These are phyloP conservation scores for Recurvirostra avosetta DNA, from an alignment of 2,113 vertebrate genomes.

Conservation along the genomic window DNA sequence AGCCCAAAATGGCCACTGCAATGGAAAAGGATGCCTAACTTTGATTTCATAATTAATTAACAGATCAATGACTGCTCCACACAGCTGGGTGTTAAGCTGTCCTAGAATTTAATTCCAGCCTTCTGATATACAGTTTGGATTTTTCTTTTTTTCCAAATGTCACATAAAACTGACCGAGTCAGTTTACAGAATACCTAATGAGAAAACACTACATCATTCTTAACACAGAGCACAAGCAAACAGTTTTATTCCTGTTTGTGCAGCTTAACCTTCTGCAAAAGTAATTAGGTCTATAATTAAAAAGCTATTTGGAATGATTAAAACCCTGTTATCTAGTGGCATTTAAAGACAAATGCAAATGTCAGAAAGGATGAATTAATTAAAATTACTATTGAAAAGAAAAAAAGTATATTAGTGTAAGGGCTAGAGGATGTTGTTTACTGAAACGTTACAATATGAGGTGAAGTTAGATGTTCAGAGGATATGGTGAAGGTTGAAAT, in stretches of 20 bases:
- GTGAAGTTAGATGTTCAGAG: constrained; percentile 21
- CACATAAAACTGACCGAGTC: constrained; percentile 62
- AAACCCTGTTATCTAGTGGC: constrained; percentile 77
- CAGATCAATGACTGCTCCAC: constrained; percentile 35
- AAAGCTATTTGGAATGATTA: constrained; percentile 82
- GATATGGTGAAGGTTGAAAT: constrained; percentile 18
- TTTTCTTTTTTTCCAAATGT: constrained; percentile 24
- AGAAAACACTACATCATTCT: constrained; percentile 65
- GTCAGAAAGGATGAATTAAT: constrained; percentile 79
- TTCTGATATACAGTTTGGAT: constrained; percentile 10
- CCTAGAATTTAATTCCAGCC: constrained; percentile 32
- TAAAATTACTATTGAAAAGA: constrained; percentile 73
- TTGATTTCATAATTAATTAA: constrained; percentile 56
- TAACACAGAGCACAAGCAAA: constrained; percentile 70
- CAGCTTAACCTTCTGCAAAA: constrained; percentile 79
- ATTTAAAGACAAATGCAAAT: constrained; percentile 84
- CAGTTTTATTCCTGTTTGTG: constrained; percentile 76
- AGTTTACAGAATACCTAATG: constrained; percentile 67
- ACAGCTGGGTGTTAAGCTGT: constrained; percentile 37
- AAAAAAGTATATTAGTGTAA: constrained; percentile 57
- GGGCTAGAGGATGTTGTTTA: constrained; percentile 56
- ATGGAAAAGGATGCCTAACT: background rate
- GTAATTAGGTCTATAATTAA: constrained; percentile 81
- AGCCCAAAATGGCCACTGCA: background rate
- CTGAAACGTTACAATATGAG: constrained; percentile 60